Evolutionary conservation across 2,113 vertebrate genomes (phyloP).

Genomic region (Neotragus moschatus): DNA sequence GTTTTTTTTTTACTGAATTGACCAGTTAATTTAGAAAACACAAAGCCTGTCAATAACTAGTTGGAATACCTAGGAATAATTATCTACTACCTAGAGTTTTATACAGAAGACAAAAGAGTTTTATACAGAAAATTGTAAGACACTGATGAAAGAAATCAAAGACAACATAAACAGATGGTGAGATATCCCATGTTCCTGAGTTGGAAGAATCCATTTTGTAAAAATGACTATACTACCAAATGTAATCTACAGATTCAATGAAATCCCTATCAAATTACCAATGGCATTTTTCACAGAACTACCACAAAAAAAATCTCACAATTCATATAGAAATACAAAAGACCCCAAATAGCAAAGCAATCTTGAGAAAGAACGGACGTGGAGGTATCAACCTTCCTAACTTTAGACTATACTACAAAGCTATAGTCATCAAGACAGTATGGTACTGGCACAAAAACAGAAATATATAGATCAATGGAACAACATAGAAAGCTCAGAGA

Average conservation of each 20-base stretch:
- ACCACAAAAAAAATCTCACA: neutral
- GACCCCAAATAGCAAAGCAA: neutral
- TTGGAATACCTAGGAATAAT: neutral
- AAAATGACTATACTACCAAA: neutral
- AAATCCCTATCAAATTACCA: neutral
- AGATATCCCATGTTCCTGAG: neutral
- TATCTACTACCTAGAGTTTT: neutral
- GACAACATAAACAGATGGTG: neutral
- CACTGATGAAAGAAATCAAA: neutral
- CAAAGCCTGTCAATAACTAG: neutral
- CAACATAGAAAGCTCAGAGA: neutral
- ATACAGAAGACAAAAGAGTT: neutral
- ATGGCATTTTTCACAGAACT: neutral
- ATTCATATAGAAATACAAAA: neutral
- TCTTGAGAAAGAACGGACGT: neutral
- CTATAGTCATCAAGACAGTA: neutral
- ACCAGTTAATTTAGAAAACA: slow-evolving; percentile 30
- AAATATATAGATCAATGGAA: neutral
- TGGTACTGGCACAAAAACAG: neutral
- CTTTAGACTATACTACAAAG: neutral
- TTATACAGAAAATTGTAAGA: neutral
- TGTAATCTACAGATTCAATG: neutral
- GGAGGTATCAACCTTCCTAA: neutral
- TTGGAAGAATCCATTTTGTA: neutral
- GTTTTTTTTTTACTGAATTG: neutral